phyloP scores from a whole-genome alignment of 2,888 invertebrate genomes.

The Synergus gifuensis region DNA sequence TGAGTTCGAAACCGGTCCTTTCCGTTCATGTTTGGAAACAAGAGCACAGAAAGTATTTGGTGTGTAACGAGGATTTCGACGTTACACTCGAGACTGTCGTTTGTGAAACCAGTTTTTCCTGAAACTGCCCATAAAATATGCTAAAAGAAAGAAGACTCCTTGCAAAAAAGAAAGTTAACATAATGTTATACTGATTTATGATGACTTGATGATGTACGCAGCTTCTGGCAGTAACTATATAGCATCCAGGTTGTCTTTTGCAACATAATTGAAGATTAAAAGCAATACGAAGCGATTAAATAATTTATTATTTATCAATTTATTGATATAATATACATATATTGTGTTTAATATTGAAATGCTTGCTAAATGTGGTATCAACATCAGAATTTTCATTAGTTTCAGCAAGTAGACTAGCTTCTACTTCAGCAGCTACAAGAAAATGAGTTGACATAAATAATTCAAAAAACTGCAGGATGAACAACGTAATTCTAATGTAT shows the following conservation, averaged over 20 bases:
- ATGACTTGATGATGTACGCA: slow-evolving; percentile 33
- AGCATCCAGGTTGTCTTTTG: slow-evolving; percentile 2
- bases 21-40: slow-evolving; percentile 36
- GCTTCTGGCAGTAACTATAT: slow-evolving; percentile 6
- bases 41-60: slow-evolving; percentile 46
- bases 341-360: too few species aligned
- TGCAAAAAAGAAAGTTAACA: slow-evolving; percentile 38
- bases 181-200: slow-evolving; percentile 41
- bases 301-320: background rate
- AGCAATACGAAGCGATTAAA: background rate
- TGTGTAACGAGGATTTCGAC: slow-evolving; percentile 51
- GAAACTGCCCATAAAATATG: slow-evolving; percentile 31
- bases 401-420: too few species aligned
- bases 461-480: background rate
- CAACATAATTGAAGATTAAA: slow-evolving; percentile 23
- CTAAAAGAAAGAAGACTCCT: slow-evolving; percentile 12
- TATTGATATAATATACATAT: background rate
- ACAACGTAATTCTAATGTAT: background rate
- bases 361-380: background rate
- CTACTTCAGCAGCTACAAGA: background rate
- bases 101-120: slow-evolving; percentile 40
- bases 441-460: background rate
- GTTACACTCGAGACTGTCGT: slow-evolving; percentile 43
- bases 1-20: slow-evolving; percentile 50
- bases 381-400: background rate